A percentile compares a stretch with the other conserved stretches of the same genome.
These are phyloP conservation scores for Nemoura dubitans DNA, from an alignment of 2,888 invertebrate genomes.

Conservation along the genomic window DNA sequence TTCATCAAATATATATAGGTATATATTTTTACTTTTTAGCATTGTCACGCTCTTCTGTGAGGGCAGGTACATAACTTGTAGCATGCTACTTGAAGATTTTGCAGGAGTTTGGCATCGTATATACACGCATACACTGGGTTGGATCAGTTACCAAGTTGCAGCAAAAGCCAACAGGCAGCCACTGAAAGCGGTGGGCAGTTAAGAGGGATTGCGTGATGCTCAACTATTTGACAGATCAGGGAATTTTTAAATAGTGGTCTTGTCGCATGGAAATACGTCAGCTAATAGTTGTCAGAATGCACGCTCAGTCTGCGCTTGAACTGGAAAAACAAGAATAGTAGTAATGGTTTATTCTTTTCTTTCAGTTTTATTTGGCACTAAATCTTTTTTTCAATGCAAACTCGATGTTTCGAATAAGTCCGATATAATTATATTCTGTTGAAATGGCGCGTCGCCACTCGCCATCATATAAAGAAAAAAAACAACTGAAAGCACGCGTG, in stretches of 20 bases:
- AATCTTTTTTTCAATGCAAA: constrained; percentile 8
- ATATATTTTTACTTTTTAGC: no score
- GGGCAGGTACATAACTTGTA: background rate
- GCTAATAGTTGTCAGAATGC: constrained; percentile 7
- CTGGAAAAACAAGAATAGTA: constrained; percentile 12
- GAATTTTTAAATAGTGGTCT: constrained; percentile 31
- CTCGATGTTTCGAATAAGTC: background rate
- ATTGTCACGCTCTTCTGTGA: background rate
- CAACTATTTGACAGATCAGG: background rate
- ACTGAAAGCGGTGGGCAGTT: background rate
- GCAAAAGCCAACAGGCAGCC: background rate
- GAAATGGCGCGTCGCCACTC: background rate
- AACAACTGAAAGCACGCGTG: background rate
- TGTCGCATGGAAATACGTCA: constrained; percentile 43
- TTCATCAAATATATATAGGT: background rate
- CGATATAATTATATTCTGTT: background rate
- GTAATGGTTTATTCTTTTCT: background rate
- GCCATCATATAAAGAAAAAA: background rate
- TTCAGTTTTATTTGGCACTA: background rate
- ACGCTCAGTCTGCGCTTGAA: background rate
- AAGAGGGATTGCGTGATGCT: background rate
- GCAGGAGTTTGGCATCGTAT: background rate
- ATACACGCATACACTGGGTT: background rate
- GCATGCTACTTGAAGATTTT: background rate
- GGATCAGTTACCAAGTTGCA: background rate